Evolutionary conservation across 2,797 vertebrate species (phyloP).

Genomic region (Eospalax fontanierii): DNA sequence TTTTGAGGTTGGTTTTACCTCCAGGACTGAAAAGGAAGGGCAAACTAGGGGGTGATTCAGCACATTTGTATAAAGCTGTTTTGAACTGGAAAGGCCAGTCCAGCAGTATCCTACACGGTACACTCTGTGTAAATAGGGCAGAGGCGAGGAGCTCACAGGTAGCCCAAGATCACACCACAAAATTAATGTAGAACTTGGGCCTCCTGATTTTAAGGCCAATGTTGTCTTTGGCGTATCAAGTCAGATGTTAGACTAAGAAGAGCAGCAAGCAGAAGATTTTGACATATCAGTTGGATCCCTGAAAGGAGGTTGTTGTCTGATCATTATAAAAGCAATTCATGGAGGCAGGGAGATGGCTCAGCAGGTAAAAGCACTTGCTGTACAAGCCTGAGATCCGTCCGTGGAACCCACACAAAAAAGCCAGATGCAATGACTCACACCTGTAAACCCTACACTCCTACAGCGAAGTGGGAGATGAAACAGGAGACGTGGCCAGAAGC

Average conservation of each 20-base stretch:
- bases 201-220: not conserved
- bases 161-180: not conserved
- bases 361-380: not conserved
- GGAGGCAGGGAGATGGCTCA: not conserved
- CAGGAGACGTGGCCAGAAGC: not conserved
- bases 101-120: not conserved
- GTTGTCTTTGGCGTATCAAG: not conserved
- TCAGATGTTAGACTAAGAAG: not conserved
- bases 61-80: conserved; percentile 69
- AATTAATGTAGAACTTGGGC: not conserved
- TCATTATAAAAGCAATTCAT: not conserved
- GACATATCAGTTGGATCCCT: not conserved
- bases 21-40: conserved; percentile 73
- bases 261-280: not conserved
- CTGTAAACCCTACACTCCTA: not conserved
- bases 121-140: not conserved
- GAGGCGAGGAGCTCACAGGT: not conserved
- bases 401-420: not conserved
- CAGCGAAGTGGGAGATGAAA: not conserved
- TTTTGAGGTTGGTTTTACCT: conserved; percentile 79
- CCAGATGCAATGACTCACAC: not conserved
- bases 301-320: not conserved
- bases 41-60: conserved; percentile 75
- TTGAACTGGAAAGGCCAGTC: conserved; percentile 51
- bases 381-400: not conserved